A percentile compares a stretch with the other conserved stretches of the same genome.
Conservation (phyloP, 1,140 invertebrate genomes). For the Drosophila nigromelanica region DNA sequence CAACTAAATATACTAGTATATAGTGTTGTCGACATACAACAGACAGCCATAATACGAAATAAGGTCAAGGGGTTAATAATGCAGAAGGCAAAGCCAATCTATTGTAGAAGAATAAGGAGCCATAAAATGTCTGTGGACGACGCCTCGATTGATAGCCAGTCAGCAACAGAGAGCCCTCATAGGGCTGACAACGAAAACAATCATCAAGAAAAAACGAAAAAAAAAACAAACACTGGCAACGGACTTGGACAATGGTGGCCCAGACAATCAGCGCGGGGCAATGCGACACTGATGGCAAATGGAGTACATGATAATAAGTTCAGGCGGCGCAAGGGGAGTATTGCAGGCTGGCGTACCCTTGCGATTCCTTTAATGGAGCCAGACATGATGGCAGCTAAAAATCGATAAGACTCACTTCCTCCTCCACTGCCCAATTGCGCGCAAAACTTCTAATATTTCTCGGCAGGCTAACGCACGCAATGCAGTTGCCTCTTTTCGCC, state of each 20-base stretch:
- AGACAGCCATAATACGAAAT: background rate
- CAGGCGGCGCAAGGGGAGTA: background rate
- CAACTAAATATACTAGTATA: background rate
- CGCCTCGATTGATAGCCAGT: constrained; percentile 28
- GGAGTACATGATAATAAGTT: constrained; percentile 10
- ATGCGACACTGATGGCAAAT: constrained; percentile 23
- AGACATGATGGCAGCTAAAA: constrained; percentile 39
- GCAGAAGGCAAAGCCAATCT: constrained; percentile 14
- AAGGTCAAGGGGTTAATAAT: constrained; percentile 11
- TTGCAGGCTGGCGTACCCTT: background rate
- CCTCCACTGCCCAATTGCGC: constrained; percentile 14
- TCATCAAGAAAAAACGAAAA: constrained; percentile 13
- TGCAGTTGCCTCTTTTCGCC: constrained; percentile 15
- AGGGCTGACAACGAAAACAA: constrained; percentile 32
- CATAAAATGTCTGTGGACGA: constrained; percentile 25
- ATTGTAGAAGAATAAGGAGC: background rate
- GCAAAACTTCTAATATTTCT: constrained; percentile 37
- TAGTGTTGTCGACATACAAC: background rate
- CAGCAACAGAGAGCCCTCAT: constrained; percentile 7
- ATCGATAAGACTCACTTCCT: constrained; percentile 18
- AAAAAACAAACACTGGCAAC: constrained; percentile 22
- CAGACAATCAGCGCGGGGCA: background rate
- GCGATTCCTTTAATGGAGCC: constrained; percentile 27
- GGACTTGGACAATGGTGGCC: constrained; percentile 2
- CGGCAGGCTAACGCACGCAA: constrained; percentile 40